Base-by-base conservation (phyloP, 1,140 invertebrate genomes). In the Adoxophyes honmai region DNA sequence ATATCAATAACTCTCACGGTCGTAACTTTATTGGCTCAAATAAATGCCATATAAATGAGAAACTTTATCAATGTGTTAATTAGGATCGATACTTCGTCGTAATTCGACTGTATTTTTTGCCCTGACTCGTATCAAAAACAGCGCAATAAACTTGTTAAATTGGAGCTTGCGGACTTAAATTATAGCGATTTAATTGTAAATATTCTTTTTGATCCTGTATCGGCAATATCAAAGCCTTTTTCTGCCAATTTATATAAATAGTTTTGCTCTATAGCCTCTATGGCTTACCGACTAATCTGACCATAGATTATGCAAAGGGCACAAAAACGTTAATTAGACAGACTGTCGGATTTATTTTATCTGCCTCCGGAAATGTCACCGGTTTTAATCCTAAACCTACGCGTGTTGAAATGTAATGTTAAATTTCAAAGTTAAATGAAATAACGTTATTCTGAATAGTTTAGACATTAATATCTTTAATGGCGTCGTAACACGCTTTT, bases 151-250 rank as follows among this genome's bases (percentile, higher is more conserved):
- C 21, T 28, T 28, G 21, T 3, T 28, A 28, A 28, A 28, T 28
- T 3, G 6, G 21, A 28, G 2, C 21, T 28, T 28, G 2, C 6
- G 6, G 2, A 6, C 6, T 28, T 28, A 28, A 28, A 28, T 28
- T 28, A 28, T 28, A 3, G 21, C 21, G 21, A 3, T 28, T 28
- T 28, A 28, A 28, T 3, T 3, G 6, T 28, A 28, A 2, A 28
- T 28, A 28, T 6, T 28, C 2, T 6, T 2, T 28, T 28, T 28
- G 21, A 28, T 28, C 6, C 21, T 21, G 21, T 48, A 18, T n/a
- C 65, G 71, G 61, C 52, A n/a, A 1, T 53, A 60, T 64, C 68
- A 71, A 71, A 74, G 64, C 9, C 15, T 16, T 52, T 62, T 68
- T 44, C 13, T 36, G 21, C n/a, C 59, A 14, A 38, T 35, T 21